phyloP scores from a whole-genome alignment of 2,113 vertebrate genomes.

The Heptranchias perlo region DNA sequence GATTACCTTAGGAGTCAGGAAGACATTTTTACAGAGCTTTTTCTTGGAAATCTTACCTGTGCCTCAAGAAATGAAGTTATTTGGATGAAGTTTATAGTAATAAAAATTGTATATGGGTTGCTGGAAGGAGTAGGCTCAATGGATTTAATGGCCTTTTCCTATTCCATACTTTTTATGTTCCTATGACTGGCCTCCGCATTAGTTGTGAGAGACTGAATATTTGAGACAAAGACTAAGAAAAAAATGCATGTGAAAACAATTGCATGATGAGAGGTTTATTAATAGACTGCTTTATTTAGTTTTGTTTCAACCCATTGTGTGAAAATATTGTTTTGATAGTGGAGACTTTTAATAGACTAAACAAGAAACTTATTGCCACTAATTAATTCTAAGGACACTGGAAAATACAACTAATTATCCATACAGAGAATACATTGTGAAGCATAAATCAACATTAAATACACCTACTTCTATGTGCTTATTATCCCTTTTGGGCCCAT shows the following conservation, averaged over 20 bases:
- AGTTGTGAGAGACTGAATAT: background rate
- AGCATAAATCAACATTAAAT: background rate
- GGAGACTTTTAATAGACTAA: background rate
- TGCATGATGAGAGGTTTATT: background rate
- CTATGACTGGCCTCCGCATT: background rate
- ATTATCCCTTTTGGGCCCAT: background rate
- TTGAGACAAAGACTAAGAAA: background rate
- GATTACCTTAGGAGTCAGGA: slow-evolving; percentile 32
- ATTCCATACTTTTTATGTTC: background rate
- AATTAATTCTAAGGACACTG: background rate
- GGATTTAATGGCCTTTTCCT: background rate
- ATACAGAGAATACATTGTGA: background rate
- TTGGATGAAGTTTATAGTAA: background rate
- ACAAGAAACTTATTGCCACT: background rate
- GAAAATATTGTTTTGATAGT: background rate
- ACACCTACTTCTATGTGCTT: background rate
- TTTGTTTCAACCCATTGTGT: background rate
- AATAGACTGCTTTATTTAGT: background rate
- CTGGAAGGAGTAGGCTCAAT: background rate
- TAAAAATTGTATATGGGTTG: background rate
- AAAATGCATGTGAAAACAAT: no score
- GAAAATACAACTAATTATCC: background rate
- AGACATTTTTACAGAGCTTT: background rate
- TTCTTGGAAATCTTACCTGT: background rate
- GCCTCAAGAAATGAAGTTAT: background rate